Base-by-base conservation (phyloP, 1,140 invertebrate genomes). In the Latrodectus geometricus region DNA sequence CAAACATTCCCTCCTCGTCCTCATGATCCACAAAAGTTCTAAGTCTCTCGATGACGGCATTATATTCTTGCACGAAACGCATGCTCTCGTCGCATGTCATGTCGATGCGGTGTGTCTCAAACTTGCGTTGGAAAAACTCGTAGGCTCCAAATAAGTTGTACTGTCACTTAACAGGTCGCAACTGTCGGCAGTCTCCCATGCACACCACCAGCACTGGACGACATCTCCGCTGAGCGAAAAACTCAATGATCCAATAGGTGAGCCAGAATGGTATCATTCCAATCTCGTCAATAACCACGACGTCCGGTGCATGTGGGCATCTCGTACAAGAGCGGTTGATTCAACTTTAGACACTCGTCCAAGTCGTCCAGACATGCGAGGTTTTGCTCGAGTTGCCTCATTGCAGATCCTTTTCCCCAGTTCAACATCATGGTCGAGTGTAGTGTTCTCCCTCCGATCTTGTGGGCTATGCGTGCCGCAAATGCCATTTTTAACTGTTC, bases 241-340 rank as follows among this genome's bases (percentile, higher is more conserved):
- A 65, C 23, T 56, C n/a, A 65, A 77, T 77, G 9, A 77, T 77
- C 50, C 50, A 54, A 4, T 56, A 56, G 12, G 61, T 15, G 0
- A 77, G 14, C 75, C 75, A 77, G 61, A 21, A 61, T 20, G 50
- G 9, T 15, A 77, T 23, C 54, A 77, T 35, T 0, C 75, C 75
- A 35, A 77, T 77, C 35, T 77, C 75, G 48, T 77, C 54, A 21
- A 77, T 17, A 1, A 77, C 23, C 9, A 77, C 17, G 8, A 77
- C 35, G 17, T 23, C 15, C 8, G 74, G 74, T 0, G 12, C 17
- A 17, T 9, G 14, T 0, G 0, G 0, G n/a, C 14, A 35, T 9
- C n/a, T 14, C 15, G 0, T 0, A 56, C 11, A 1, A 23, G 12
- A 0, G 76, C 35, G 49, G n/a, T n/a, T n/a, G n/a, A n/a, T 56